phyloP scores from a whole-genome alignment of 2,797 vertebrate genomes.

The Enteromius afrohamiltoni region DNA sequence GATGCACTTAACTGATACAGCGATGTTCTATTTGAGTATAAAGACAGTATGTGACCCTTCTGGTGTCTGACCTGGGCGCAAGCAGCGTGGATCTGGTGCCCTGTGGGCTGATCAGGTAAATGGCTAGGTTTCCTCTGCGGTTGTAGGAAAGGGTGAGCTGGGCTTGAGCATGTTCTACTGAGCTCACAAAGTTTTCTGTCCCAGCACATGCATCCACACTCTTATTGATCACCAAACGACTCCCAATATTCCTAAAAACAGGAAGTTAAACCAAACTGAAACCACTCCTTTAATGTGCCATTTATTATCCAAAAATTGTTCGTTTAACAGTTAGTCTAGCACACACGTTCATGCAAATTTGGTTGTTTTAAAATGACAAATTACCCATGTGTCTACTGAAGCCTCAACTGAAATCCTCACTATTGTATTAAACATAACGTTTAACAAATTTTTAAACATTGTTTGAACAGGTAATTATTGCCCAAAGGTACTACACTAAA shows the following conservation, averaged over 20 bases:
- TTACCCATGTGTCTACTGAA: not conserved
- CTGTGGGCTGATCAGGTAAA: slow-evolving; percentile 91
- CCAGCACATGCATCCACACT: slow-evolving; percentile 86
- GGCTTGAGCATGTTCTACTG: slow-evolving; percentile 91
- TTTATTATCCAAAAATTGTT: not conserved
- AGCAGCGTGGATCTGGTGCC: slow-evolving; percentile 94
- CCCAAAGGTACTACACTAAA: not conserved
- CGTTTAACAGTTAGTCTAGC: not conserved
- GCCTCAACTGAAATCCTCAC: not conserved
- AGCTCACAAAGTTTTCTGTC: slow-evolving; percentile 83
- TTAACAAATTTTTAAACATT: not conserved
- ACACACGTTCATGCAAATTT: not conserved
- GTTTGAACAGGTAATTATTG: not conserved
- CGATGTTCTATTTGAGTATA: not conserved
- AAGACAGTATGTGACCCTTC: not conserved
- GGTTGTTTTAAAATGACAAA: not conserved
- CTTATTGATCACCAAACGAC: slow-evolving; percentile 84
- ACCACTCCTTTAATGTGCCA: not conserved
- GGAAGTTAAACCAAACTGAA: not conserved
- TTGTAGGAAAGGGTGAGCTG: slow-evolving; percentile 94
- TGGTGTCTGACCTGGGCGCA: slow-evolving; percentile 84
- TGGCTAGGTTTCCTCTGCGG: slow-evolving; percentile 93
- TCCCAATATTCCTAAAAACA: slow-evolving; percentile 89
- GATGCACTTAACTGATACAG: not conserved
- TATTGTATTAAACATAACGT: not conserved